phyloP scores from a whole-genome alignment of 1,140 invertebrate species.

The Aphis craccivora region DNA sequence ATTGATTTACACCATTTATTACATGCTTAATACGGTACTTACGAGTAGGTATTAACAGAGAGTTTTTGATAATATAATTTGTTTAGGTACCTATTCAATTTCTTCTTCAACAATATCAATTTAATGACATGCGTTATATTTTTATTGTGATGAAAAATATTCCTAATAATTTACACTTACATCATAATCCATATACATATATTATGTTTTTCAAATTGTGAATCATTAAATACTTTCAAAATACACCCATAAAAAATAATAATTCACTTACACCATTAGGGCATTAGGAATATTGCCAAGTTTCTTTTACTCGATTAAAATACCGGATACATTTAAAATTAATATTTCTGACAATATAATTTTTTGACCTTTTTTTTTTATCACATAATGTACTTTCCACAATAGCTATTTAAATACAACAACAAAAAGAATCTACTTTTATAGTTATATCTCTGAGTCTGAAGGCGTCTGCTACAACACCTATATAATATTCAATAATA shows the following conservation, averaged over 20 bases:
- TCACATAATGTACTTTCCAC: not conserved
- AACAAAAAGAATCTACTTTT: not conserved
- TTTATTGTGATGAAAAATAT: not conserved
- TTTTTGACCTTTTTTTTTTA: slow-evolving; percentile 26
- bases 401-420: not conserved
- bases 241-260: not conserved
- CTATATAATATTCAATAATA: not conserved
- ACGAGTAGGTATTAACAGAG: not conserved
- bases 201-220: not conserved
- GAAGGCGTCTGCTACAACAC: not conserved
- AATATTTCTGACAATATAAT: not conserved
- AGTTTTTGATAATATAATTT: not conserved
- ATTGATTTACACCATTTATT: not conserved
- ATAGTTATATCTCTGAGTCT: not conserved
- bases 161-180: not conserved
- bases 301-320: not conserved
- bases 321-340: not conserved
- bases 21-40: not conserved
- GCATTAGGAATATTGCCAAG: not conserved
- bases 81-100: not conserved
- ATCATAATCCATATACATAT: not conserved
- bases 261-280: not conserved
- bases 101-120: not conserved
- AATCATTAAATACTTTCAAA: not conserved
- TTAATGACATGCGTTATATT: not conserved